phyloP scores from a whole-genome alignment of 2,797 vertebrate genomes.

The Spondyliosoma cantharus region DNA sequence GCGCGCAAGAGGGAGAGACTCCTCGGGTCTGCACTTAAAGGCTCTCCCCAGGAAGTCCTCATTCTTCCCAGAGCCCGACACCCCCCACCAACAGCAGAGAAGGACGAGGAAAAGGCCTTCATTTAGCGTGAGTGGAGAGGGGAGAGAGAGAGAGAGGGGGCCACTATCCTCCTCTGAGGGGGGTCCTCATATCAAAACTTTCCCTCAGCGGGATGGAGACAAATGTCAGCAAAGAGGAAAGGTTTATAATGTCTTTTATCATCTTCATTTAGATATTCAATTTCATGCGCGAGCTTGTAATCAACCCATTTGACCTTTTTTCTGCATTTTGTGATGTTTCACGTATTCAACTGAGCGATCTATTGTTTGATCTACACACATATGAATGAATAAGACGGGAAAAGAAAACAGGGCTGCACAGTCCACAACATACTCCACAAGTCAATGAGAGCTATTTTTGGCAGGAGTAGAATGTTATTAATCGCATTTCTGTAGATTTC shows the following conservation, averaged over 20 bases:
- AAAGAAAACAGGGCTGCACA: not conserved
- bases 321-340: conserved; percentile 1
- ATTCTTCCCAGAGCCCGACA: conserved; percentile 70
- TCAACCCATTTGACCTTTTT: conserved; percentile 57
- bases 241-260: conserved; percentile 54
- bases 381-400: not conserved
- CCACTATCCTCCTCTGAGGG: conserved; percentile 58
- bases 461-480: not conserved
- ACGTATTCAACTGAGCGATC: not conserved
- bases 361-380: not conserved
- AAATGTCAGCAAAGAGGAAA: conserved; percentile 71
- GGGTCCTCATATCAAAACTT: conserved; percentile 79
- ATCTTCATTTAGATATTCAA: conserved; percentile 50
- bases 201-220: conserved; percentile 64
- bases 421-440: not conserved
- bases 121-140: conserved; percentile 65
- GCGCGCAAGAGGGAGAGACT: conserved; percentile 36
- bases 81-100: conserved; percentile 84
- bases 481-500: not conserved
- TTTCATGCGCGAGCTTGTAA: conserved; percentile 15
- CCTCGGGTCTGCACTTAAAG: conserved; percentile 72
- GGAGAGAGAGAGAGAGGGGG: conserved; percentile 36
- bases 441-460: not conserved
- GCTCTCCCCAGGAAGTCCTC: conserved; percentile 79
- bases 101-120: conserved; percentile 58